These are phyloP conservation scores for Lycocorax pyrrhopterus DNA, from an alignment of 2,113 vertebrate species.

Conservation along the genomic window DNA sequence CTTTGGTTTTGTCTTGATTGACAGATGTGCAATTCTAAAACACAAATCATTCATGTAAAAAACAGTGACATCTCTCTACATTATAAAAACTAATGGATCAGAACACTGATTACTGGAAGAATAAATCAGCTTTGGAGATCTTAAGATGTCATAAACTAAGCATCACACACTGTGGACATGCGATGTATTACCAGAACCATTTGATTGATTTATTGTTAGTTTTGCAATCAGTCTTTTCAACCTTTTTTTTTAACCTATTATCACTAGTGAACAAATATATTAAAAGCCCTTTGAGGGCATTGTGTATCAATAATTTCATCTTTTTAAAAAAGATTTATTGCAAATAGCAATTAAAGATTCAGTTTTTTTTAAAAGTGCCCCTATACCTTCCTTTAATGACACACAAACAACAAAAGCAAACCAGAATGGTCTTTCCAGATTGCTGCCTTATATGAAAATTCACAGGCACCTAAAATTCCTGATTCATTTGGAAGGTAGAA, in stretches of 20 bases:
- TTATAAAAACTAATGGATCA: conserved; percentile 52
- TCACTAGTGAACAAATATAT: conserved; percentile 53
- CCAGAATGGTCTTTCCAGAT: not conserved
- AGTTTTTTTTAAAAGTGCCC: not conserved
- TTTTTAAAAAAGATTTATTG: not conserved
- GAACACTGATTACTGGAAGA: conserved; percentile 39
- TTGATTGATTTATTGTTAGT: conserved; percentile 45
- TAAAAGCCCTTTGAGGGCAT: conserved; percentile 51
- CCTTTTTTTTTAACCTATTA: conserved; percentile 38
- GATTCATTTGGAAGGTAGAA: conserved; percentile 1
- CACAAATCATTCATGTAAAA: not conserved
- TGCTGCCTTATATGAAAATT: not conserved
- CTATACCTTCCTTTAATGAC: not conserved
- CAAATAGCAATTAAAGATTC: not conserved
- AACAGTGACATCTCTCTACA: not conserved
- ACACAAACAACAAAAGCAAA: not conserved
- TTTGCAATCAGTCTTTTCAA: conserved; percentile 27
- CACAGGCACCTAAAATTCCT: not conserved
- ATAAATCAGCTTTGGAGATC: conserved; percentile 64
- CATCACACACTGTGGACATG: not conserved
- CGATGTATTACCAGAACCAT: conserved; percentile 25
- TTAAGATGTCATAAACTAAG: conserved; percentile 53
- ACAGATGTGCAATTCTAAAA: conserved; percentile 26
- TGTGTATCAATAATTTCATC: not conserved
- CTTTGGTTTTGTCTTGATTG: conserved; percentile 11